Conservation (phyloP, 1,140 invertebrate species). For the Drosophila funebris region DNA sequence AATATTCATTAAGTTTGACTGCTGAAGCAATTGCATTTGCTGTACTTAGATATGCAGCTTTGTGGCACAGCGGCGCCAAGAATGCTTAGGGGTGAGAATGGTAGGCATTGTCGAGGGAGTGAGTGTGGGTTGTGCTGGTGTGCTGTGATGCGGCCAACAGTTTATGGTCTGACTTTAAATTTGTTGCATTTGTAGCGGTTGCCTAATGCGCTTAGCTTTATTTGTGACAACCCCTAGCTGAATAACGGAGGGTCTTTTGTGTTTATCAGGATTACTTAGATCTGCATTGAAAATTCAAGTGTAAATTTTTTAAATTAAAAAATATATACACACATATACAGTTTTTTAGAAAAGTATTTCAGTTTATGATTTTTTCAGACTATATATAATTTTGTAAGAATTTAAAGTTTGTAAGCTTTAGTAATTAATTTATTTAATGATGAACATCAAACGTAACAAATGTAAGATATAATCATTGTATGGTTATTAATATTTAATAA, state of each 20-base stretch:
- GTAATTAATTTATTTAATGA: too few species aligned
- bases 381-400: not conserved
- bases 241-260: constrained; percentile 8
- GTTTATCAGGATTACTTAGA: constrained; percentile 3
- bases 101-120: not conserved
- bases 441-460: too few species aligned
- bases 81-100: not conserved
- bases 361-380: not conserved
- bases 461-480: too few species aligned
- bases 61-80: constrained; percentile 20
- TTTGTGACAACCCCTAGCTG: constrained; percentile 13
- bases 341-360: not conserved
- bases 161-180: constrained; percentile 47
- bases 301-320: not conserved
- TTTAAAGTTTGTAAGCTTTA: too few species aligned
- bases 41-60: constrained; percentile 29
- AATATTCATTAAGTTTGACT: constrained; percentile 54
- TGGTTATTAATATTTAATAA: too few species aligned
- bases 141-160: constrained; percentile 15
- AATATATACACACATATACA: not conserved
- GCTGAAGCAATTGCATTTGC: constrained; percentile 47
- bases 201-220: constrained; percentile 42
- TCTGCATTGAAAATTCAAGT: constrained; percentile 24
- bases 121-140: not conserved
- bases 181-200: constrained; percentile 24